phyloP scores from a whole-genome alignment of 2,797 vertebrate species.

The Myotis pilosus region DNA sequence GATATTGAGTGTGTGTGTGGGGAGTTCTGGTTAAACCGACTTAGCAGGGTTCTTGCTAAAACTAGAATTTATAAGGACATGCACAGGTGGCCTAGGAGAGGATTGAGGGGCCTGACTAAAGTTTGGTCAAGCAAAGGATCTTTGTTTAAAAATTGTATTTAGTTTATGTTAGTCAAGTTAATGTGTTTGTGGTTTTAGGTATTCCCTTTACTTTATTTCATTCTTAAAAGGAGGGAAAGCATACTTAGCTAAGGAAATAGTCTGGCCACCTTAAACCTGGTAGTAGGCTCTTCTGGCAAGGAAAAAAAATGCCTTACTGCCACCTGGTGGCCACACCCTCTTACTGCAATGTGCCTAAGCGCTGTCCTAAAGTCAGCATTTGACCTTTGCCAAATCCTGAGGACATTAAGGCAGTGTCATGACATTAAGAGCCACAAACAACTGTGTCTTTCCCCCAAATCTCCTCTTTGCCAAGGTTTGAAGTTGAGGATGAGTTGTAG shows the following conservation, averaged over 20 bases:
- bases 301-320: background rate
- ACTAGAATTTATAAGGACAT: background rate
- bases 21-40: background rate
- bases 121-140: background rate
- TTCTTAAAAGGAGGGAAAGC: conserved; percentile 16
- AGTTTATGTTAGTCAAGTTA: background rate
- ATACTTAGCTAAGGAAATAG: background rate
- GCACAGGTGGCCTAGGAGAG: background rate
- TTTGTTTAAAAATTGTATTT: background rate
- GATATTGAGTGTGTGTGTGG: background rate
- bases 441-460: background rate
- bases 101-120: background rate
- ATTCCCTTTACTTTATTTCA: conserved; percentile 35
- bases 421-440: background rate
- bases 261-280: background rate
- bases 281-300: background rate
- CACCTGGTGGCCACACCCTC: background rate
- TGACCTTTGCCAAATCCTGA: background rate
- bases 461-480: background rate
- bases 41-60: background rate
- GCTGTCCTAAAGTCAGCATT: accelerated
- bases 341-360: background rate
- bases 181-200: background rate
- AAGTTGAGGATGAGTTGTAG: background rate
- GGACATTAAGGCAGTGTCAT: background rate